Percentiles rank a stretch among this genome's conserved stretches.
Evolutionary conservation across 2,888 invertebrate genomes (phyloP).

Genomic region (Phalangium opilio): DNA sequence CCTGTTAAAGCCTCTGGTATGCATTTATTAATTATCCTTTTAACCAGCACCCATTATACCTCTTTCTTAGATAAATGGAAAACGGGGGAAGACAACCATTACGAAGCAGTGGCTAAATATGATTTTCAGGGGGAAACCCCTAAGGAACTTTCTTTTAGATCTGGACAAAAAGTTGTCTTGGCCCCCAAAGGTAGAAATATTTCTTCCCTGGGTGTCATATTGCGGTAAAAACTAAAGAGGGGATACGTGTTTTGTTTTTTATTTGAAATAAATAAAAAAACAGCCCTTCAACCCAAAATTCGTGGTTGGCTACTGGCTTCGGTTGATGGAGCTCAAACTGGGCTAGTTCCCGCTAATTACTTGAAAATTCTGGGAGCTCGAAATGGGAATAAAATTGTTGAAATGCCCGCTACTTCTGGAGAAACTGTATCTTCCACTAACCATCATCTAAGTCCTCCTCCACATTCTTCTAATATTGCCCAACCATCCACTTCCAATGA

Average conservation of each 20-base stretch:
- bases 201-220: not conserved
- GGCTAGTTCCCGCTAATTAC: constrained; percentile 41
- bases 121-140: constrained; percentile 53
- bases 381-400: too few relatives aligned
- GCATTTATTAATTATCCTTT: too few relatives aligned
- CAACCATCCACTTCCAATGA: too few relatives aligned
- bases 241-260: too few relatives aligned
- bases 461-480: too few relatives aligned
- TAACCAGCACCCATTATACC: too few relatives aligned
- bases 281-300: constrained; percentile 24
- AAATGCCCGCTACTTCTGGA: too few relatives aligned
- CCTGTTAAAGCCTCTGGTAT: constrained; percentile 22
- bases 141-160: constrained; percentile 58
- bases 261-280: too few relatives aligned
- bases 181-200: constrained; percentile 46
- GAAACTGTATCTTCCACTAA: too few relatives aligned
- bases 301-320: constrained; percentile 40
- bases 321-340: constrained; percentile 35
- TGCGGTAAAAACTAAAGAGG: too few relatives aligned
- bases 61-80: constrained; percentile 36
- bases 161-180: constrained; percentile 58
- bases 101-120: constrained; percentile 43
- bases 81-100: constrained; percentile 36
- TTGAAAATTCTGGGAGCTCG: constrained; percentile 33
- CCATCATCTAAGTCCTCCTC: too few relatives aligned